These are phyloP conservation scores for Tyria jacobaeae DNA, from an alignment of 2,888 invertebrate genomes.

Conservation along the genomic window DNA sequence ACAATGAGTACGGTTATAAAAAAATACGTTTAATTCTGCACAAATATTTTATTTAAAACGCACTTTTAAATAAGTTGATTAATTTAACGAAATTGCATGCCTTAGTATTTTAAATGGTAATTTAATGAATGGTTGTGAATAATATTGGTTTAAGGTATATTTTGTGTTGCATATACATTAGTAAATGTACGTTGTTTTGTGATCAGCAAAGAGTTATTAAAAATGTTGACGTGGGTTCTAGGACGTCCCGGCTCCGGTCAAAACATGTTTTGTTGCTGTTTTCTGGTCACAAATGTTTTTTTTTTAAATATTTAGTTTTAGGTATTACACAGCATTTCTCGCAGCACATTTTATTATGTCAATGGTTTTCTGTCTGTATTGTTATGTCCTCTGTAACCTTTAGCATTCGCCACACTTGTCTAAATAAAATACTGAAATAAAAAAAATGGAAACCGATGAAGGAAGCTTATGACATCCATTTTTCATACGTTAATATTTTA, in stretches of 20 bases:
- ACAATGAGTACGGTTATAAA: conserved; percentile 1
- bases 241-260: too few species aligned
- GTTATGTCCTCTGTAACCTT: not conserved
- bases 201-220: not conserved
- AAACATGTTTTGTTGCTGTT: not conserved
- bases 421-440: too few species aligned
- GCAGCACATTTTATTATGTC: conserved; percentile 19
- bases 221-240: too few species aligned
- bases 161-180: conserved; percentile 41
- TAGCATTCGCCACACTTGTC: not conserved
- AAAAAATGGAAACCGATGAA: too few species aligned
- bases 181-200: conserved; percentile 24
- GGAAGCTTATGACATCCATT: too few species aligned
- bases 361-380: not conserved
- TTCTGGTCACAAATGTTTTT: not conserved
- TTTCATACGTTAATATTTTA: too few species aligned
- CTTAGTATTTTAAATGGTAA: conserved; percentile 7
- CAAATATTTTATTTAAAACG: conserved; percentile 40
- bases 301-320: conserved; percentile 12
- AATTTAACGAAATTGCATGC: conserved; percentile 35
- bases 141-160: conserved; percentile 34
- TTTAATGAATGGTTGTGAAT: conserved; percentile 16
- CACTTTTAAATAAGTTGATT: conserved; percentile 23
- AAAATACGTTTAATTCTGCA: conserved; percentile 20
- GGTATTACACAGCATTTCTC: conserved; percentile 22